phyloP scores from a whole-genome alignment of 2,113 vertebrate species.

The Aythya baeri region DNA sequence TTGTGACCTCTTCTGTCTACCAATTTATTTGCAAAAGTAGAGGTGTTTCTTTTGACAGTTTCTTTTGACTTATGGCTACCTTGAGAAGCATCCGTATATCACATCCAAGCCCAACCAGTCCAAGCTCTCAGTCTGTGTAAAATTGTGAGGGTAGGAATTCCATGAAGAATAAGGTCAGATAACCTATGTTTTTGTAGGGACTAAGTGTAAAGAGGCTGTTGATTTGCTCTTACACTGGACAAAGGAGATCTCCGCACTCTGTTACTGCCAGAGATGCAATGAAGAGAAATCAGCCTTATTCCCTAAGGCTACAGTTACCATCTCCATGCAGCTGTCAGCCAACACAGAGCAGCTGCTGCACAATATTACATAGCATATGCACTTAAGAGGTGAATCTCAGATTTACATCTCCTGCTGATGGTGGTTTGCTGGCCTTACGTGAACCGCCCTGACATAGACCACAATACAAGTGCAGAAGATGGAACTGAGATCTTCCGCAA shows the following conservation, averaged over 20 bases:
- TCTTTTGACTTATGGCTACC: neutral
- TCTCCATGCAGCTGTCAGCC: conserved; percentile 23
- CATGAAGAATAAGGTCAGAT: neutral
- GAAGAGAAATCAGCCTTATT: neutral
- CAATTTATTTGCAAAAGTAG: neutral
- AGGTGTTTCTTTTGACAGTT: neutral
- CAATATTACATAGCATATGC: neutral
- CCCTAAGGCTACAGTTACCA: neutral
- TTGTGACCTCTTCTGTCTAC: neutral
- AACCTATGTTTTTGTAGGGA: neutral
- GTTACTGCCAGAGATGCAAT: neutral
- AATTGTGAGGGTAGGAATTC: neutral
- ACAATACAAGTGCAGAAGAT: accelerated
- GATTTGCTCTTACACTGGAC: neutral
- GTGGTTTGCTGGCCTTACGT: neutral
- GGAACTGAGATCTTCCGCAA: neutral
- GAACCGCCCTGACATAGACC: neutral
- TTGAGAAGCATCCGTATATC: neutral
- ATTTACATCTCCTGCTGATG: neutral
- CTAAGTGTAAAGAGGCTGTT: neutral
- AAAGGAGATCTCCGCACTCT: neutral
- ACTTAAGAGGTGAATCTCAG: neutral
- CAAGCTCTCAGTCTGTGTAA: neutral
- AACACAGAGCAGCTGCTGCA: conserved; percentile 7
- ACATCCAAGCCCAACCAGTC: neutral